Base-by-base conservation (phyloP, 30 jellyfish, hydroid and myxozoan species). In the Hydractinia echinata region DNA sequence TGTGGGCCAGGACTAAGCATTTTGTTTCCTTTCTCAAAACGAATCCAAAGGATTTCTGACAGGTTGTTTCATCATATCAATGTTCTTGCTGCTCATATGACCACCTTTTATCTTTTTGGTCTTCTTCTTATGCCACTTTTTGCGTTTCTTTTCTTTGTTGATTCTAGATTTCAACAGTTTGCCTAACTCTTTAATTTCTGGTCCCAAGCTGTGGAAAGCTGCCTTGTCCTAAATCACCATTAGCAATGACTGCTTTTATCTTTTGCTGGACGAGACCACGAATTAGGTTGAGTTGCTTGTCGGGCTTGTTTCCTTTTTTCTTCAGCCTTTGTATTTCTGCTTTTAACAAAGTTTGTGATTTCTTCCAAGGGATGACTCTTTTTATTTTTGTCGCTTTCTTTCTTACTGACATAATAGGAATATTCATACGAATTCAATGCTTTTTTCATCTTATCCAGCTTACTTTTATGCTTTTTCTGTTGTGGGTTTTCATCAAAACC, bases 161-260 rank as follows among this genome's bases (percentile, higher is more conserved):
- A 80, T 87, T 76, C 88, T 82, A 62, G 48, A 80, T 72, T 83
- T 73, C 90, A 76, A 51, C 70, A 83, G 30, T 7, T 56, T 50
- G 18, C 86, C 91, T 48, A 72, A 51, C 51, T 60, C 89, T 67
- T 77, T 72, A 14, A 69, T 77, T 11, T 60, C 82, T 44, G 82
- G 86, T 58, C 77, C 61, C 56, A 72, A 53, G 30, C 16, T 85
- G 61, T 66, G 89, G 73, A 53, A 66, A 52, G 76, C 99, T 5
- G 88, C 97, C 51, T 94, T 82, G 44, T 89, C 92, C n/a, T 18
- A 94, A 90, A 10, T 84, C 92, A 53, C 95, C 97, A 55, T 89
- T 94, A 30, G 76, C 86, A 0, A 69, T 76, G 67, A 94, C 61
- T 64, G 97, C 95, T 53, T 94, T 92, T 51, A 83, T 72, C 49